Percentiles rank a stretch among this genome's conserved stretches.
Evolutionary conservation across 2,888 invertebrate species (phyloP).

Genomic region (Diadromus collaris): DNA sequence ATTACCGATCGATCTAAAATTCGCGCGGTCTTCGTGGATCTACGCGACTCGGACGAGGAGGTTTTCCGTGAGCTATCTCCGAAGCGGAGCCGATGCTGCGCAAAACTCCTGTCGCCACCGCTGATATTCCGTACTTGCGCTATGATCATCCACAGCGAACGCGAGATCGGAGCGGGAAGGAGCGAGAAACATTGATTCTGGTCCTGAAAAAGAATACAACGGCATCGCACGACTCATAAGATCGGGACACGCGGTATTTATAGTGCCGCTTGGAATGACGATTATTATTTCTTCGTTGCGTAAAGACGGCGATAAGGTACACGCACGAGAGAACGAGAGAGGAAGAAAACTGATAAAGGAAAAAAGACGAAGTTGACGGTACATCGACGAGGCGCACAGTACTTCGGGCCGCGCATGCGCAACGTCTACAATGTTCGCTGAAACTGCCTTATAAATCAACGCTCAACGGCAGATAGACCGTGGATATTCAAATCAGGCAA

Average conservation of each 20-base stretch:
- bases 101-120: slow-evolving; percentile 29
- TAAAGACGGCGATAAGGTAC: slow-evolving; percentile 31
- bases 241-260: slow-evolving; percentile 69
- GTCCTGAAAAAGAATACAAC: slow-evolving; percentile 63
- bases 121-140: neutral
- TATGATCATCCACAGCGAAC: neutral
- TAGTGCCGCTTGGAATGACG: slow-evolving; percentile 68
- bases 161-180: slow-evolving; percentile 21
- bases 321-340: neutral
- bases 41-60: slow-evolving; percentile 14
- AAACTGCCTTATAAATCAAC: slow-evolving; percentile 58
- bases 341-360: slow-evolving; percentile 22
- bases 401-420: slow-evolving; percentile 31
- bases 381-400: slow-evolving; percentile 21
- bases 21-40: neutral
- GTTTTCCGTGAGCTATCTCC: slow-evolving; percentile 43
- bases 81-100: slow-evolving; percentile 16
- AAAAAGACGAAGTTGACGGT: slow-evolving; percentile 52
- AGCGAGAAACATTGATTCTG: slow-evolving; percentile 60
- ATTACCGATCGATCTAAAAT: slow-evolving; percentile 48
- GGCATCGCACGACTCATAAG: slow-evolving; percentile 63
- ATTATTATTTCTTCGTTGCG: slow-evolving; percentile 63
- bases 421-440: slow-evolving; percentile 43
- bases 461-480: slow-evolving; percentile 29
- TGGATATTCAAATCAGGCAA: slow-evolving; percentile 61